A percentile compares a stretch with the other conserved stretches of the same genome.
These are phyloP conservation scores for Aethina tumida DNA, from an alignment of 1,140 invertebrate species.

Conservation along the genomic window DNA sequence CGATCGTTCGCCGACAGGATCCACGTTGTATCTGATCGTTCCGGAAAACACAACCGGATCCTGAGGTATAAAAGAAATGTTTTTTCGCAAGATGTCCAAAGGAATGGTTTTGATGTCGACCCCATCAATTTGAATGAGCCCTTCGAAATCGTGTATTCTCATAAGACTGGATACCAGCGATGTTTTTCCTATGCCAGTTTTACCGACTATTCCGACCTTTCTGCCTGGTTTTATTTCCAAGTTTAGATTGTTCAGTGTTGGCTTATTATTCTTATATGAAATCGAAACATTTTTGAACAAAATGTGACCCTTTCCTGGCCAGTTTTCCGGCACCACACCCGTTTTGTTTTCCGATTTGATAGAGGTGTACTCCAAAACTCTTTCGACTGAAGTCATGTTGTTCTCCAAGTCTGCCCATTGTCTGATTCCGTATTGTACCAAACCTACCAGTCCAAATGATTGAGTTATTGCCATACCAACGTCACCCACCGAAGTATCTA, in stretches of 20 bases:
- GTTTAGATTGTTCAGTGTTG: constrained; percentile 53
- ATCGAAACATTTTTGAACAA: constrained; percentile 50
- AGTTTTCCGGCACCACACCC: constrained; percentile 4
- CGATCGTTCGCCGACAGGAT: constrained; percentile 41
- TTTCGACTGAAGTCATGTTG: constrained; percentile 69
- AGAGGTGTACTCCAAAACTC: constrained; percentile 56
- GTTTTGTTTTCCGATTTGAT: constrained; percentile 38
- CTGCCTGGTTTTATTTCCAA: constrained; percentile 50
- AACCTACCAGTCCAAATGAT: constrained; percentile 9
- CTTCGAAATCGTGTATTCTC: constrained; percentile 50
- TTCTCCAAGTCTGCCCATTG: constrained; percentile 59
- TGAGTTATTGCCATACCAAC: constrained; percentile 52
- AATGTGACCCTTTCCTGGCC: constrained; percentile 16
- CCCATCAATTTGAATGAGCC: constrained; percentile 54
- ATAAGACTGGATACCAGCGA: constrained; percentile 66
- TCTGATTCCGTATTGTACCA: constrained; percentile 51
- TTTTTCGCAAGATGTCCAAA: constrained; percentile 44
- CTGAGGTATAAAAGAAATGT: constrained; percentile 55
- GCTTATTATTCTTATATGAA: constrained; percentile 51
- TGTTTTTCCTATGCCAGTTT: constrained; percentile 56
- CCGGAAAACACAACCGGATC: constrained; percentile 52
- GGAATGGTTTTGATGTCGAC: constrained; percentile 49
- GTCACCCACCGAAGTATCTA: constrained; percentile 40
- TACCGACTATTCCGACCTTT: constrained; percentile 39
- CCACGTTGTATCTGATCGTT: constrained; percentile 44